Evolutionary conservation across 2,113 vertebrate species (phyloP).

Genomic region (Ageneiosus marmoratus): DNA sequence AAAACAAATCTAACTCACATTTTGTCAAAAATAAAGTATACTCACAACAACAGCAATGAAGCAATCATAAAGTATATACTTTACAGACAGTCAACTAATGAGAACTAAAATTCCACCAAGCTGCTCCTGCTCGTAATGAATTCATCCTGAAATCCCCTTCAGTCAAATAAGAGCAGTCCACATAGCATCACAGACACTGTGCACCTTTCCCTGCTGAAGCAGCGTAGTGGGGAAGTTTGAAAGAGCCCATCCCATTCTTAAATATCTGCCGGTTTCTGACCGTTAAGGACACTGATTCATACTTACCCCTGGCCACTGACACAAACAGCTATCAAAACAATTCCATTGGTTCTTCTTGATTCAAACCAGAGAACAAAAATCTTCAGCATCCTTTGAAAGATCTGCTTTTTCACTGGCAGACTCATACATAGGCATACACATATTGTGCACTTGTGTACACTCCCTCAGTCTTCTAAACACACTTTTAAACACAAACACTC

Average conservation of each 20-base stretch:
- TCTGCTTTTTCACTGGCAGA: constrained; percentile 60
- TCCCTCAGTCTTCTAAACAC: constrained; percentile 65
- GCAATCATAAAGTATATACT: constrained; percentile 7
- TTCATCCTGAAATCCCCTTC: constrained; percentile 35
- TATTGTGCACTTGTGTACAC: constrained; percentile 62
- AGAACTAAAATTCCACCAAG: constrained; percentile 41
- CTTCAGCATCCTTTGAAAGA: constrained; percentile 72
- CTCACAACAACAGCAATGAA: constrained; percentile 38
- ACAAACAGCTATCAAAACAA: constrained; percentile 68
- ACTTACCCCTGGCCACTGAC: constrained; percentile 71
- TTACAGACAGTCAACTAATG: constrained; percentile 22
- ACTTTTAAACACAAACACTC: constrained; percentile 65
- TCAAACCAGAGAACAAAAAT: constrained; percentile 64
- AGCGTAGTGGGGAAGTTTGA: constrained; percentile 60
- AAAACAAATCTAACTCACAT: neutral
- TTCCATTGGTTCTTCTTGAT: constrained; percentile 69
- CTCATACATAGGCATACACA: constrained; percentile 52
- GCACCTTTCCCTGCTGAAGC: constrained; percentile 52
- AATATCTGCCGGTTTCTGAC: constrained; percentile 63
- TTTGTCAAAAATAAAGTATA: constrained; percentile 24
- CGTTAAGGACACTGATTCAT: constrained; percentile 62
- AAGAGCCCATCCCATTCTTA: constrained; percentile 51
- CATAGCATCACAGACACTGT: constrained; percentile 48
- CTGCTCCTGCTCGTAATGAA: constrained; percentile 23
- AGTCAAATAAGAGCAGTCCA: constrained; percentile 29